Evolutionary conservation across 2,797 vertebrate genomes (phyloP), one percentile per base, ranked within the genome.

Genomic region (Lateolabrax maculatus): DNA sequence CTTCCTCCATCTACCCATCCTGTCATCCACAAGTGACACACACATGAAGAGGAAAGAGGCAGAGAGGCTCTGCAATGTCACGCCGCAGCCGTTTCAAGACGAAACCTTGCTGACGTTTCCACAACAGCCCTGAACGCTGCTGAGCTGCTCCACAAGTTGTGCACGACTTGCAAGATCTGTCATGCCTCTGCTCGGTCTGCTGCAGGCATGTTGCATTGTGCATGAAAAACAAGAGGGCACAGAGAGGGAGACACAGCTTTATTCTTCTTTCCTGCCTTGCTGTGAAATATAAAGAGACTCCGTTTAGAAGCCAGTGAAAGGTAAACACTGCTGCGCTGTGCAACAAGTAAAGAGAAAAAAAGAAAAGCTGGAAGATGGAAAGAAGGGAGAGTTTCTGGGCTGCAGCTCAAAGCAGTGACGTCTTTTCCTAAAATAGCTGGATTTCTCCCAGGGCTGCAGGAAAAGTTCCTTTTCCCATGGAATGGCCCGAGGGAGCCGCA

Each of bases 391-490:
- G 84, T 87, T 90, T 91, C 90, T 88, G 90, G 90, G 88, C 88
- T 86, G 88, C 88, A 89, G 93, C 90, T 90, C 84, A 90, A 82
- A 83, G 74, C 80, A 29, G 71, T 96, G 94, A 95, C 94, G 94
- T 92, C 81, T 81, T 93, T 72, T 89, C 94, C 87, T 65, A 90
- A 95, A 95, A 96, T 95, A 95, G 90, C 89, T 63, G 86, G 62
- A 92, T 93, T 93, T 86, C 90, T 94, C 90, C 71, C 91, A 82
- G 90, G 69, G 85, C 89, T 61, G 64, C 71, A 90, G 90, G 89
- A 91, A 91, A 93, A 92, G 84, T 92, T 91, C 89, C 77, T 93
- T 94, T 96, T 95, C 95, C 95, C 95, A 95, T 95, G 94, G 89
- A 95, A 84, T 83, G 84, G 81, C 89, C 85, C 70, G 41, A 68